Percentiles rank a stretch among this genome's conserved stretches.
Conservation (phyloP, 2,888 invertebrate species). For the Pocota personata region DNA sequence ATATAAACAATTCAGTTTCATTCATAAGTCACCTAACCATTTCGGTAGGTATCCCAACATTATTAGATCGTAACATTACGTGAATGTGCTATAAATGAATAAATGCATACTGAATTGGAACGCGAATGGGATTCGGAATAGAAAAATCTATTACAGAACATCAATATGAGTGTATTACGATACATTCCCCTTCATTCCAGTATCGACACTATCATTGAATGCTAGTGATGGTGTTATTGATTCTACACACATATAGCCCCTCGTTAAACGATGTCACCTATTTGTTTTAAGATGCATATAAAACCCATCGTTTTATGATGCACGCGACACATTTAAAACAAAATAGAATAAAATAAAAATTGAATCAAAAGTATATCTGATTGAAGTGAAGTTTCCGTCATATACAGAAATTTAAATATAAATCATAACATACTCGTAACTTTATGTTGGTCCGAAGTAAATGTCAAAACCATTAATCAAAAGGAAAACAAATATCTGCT, state of each 20-base stretch:
- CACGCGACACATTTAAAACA: background rate
- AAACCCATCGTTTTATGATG: background rate
- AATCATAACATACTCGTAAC: background rate
- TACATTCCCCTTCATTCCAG: no score
- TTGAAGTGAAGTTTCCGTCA: background rate
- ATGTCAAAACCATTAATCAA: slow-evolving; percentile 43
- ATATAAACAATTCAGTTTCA: no score
- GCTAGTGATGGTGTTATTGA: background rate
- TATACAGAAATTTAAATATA: background rate
- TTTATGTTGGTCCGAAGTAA: slow-evolving; percentile 10
- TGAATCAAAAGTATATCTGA: background rate
- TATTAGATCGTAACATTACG: background rate
- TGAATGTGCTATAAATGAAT: background rate
- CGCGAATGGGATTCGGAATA: background rate
- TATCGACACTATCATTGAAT: background rate
- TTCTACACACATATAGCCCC: background rate
- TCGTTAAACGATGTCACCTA: background rate
- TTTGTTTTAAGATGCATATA: background rate
- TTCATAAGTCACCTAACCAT: background rate
- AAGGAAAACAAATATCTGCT: slow-evolving; percentile 31
- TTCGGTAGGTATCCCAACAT: background rate
- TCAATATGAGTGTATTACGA: background rate
- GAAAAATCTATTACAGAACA: no score
- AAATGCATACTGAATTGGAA: background rate
- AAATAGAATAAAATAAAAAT: background rate